A percentile compares a stretch with the other conserved stretches of the same genome.
These are phyloP conservation scores for Ivindomyrus marchei DNA, from an alignment of 2,113 vertebrate genomes.

Conservation along the genomic window DNA sequence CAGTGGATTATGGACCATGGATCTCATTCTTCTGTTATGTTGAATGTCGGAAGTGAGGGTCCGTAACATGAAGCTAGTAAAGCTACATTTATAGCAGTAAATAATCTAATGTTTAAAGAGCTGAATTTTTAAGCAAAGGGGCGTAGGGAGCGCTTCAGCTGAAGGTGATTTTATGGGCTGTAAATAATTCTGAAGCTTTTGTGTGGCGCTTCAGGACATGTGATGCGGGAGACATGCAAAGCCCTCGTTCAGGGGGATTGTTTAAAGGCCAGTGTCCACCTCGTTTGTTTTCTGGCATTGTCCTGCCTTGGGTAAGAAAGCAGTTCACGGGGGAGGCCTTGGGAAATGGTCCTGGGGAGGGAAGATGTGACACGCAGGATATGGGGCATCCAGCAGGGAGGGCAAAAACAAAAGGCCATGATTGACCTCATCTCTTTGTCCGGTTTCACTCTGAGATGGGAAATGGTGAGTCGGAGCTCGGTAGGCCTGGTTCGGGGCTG, in stretches of 20 bases:
- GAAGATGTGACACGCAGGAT: neutral
- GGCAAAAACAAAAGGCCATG: neutral
- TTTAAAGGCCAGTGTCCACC: neutral
- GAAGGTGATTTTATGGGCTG: neutral
- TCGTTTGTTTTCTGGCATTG: neutral
- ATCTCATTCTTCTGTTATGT: neutral
- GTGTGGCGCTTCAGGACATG: neutral
- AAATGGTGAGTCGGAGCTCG: too few relatives aligned
- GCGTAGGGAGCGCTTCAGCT: neutral
- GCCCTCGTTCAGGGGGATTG: neutral
- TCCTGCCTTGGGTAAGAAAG: neutral
- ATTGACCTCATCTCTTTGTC: constrained; percentile 9
- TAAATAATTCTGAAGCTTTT: neutral
- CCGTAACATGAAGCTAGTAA: neutral
- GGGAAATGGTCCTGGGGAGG: neutral
- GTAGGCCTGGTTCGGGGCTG: too few relatives aligned
- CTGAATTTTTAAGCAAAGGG: neutral
- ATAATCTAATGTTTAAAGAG: neutral
- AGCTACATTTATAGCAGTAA: neutral
- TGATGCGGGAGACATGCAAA: neutral
- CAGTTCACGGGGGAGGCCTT: neutral
- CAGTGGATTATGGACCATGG: neutral
- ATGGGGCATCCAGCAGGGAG: neutral
- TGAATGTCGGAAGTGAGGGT: neutral
- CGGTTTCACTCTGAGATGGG: neutral